Base-by-base conservation (phyloP, 2,113 vertebrate genomes). In the Oreochromis tanganicae region DNA sequence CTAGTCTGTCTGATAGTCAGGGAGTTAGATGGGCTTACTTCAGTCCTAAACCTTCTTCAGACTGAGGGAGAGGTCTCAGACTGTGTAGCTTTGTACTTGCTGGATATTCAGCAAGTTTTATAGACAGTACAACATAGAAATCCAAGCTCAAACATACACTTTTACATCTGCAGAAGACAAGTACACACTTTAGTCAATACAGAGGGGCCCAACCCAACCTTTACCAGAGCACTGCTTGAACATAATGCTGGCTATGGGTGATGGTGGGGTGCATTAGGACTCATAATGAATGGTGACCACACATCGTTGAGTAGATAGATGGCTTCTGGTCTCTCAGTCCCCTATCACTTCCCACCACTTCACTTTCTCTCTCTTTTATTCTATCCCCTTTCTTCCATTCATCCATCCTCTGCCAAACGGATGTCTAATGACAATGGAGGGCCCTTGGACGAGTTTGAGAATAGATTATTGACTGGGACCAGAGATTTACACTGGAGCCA, bases 381-480 rank as follows among this genome's bases (percentile, higher is more conserved):
- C 81, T 86, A 75, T 78, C 84, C 41, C 86, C 36, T 73, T 19
- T 52, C 41, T 56, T 41, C 59, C 85, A 93, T 94, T 93, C 90
- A 94, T 93, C 89, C 83, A 87, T 87, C 82, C 84, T 92, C 91
- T 93, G 93, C 93, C 94, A 93, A 94, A 93, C 88, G 59, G 90
- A 92, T 90, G 95, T 93, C 90, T 91, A 92, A 93, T 93, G 93
- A 95, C 94, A 96, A 95, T 94, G 89, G 92, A 94, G 89, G 93
- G 92, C 89, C 90, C 84, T 93, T 89, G 93, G 92, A 95, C 80
- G 90, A 94, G 89, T 91, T 86, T 87, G 92, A 95, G 95, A 95
- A 95, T 94, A 94, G 95, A 95, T 96, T 96, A 96, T 96, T 96
- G 95, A 96, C 96, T 95, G 92, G 88, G 93, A 93, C 91, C 91